Evolutionary conservation across 2,888 invertebrate genomes (phyloP).

Genomic region (Synergus gifuensis): DNA sequence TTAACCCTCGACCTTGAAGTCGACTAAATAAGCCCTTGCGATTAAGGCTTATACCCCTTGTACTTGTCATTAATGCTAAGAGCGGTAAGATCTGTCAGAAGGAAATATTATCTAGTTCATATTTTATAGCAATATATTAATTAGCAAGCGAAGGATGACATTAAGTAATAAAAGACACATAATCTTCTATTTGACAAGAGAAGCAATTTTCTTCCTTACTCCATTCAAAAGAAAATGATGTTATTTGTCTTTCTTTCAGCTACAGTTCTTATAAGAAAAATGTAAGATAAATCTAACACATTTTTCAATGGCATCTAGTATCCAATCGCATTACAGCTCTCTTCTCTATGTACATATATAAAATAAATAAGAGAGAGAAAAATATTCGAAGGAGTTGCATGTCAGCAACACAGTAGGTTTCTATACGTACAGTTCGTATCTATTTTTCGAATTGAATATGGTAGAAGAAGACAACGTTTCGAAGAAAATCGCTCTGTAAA

Average conservation of each 20-base stretch:
- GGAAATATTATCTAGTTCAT: neutral
- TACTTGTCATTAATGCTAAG: too few relatives aligned
- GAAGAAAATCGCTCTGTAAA: slow-evolving; percentile 33
- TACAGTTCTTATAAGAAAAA: too few relatives aligned
- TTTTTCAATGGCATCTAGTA: neutral
- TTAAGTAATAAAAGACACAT: neutral
- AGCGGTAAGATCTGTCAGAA: neutral
- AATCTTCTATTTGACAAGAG: neutral
- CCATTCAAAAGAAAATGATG: neutral
- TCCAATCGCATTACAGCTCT: neutral
- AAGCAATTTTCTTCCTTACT: neutral
- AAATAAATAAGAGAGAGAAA: slow-evolving; percentile 9
- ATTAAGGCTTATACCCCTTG: neutral
- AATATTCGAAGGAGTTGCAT: slow-evolving; percentile 7
- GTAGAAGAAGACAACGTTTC: slow-evolving; percentile 12
- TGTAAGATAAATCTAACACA: neutral
- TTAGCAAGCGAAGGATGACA: neutral
- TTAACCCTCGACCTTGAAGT: neutral
- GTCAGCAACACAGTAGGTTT: neutral
- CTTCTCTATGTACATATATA: neutral
- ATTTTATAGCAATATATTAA: neutral
- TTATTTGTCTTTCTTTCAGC: too few relatives aligned
- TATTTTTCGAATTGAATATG: slow-evolving; percentile 21
- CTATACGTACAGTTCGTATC: neutral
- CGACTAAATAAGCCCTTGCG: neutral